Evolutionary conservation across 2,113 vertebrate genomes (phyloP), one percentile per base, ranked within the genome.

Genomic region (Mirounga angustirostris): DNA sequence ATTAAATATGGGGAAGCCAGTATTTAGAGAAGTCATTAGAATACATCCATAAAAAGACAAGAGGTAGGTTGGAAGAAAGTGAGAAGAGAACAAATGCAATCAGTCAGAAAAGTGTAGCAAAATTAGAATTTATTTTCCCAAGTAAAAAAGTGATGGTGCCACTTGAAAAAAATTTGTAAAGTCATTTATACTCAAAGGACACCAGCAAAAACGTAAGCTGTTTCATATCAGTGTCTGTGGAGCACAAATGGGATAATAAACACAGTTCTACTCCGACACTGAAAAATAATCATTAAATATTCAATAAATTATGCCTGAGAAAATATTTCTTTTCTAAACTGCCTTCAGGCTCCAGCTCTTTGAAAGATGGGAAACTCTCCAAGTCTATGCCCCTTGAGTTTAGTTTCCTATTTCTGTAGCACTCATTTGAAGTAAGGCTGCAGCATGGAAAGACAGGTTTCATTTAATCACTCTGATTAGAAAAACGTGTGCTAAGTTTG

Each of bases 401-500:
- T 8, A 73, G 88, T 30, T 92, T 93, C 71, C 58, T 52, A 40
- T 92, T 81, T 87, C 92, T 90, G 59, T 56, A 89, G 43, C 74
- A 7, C 13, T 85, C 89, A 43, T 36, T 71, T 46, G 69, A 93
- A 95, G 94, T 30, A 40, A 19, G 13, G 14, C 22, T 56, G 28
- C 19, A 74, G 96, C 83, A 71, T 15, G 50, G 50, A 91, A 94
- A 80, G 61, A 95, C 18, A n/a, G n/a, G 76, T 84, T 52, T 95
- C 74, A 65, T 56, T 46, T 81, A 73, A 90, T 65, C 89, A 81
- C 43, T 52, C 21, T 95, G 69, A 98, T 74, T 78, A 87, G 58
- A 91, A 97, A 97, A 94, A 61, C 36, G 4, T 50, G 69, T 65
- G 94, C 74, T 96, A 59, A 73, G 46, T 69, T 79, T 94, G 7